Percentiles rank a stretch among this genome's conserved stretches.
These are phyloP conservation scores for Drosophila cracens DNA, from an alignment of 2,888 invertebrate genomes.

Conservation along the genomic window DNA sequence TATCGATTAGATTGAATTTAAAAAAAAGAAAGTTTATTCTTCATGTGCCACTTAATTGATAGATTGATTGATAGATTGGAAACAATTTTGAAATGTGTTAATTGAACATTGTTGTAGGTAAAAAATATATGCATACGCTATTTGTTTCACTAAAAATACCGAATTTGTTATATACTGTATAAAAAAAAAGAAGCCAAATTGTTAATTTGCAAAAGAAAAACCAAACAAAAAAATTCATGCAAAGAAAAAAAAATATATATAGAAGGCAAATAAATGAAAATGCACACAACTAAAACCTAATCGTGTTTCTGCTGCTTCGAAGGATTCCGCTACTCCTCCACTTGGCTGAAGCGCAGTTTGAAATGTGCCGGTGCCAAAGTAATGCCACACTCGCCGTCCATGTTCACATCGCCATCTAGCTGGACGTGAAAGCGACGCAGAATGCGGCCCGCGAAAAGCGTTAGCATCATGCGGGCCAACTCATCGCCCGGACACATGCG, in stretches of 20 bases:
- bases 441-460: slow-evolving; percentile 88
- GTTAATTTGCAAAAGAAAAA: neutral
- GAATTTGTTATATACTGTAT: slow-evolving; percentile 5
- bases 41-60: slow-evolving; percentile 3
- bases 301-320: neutral
- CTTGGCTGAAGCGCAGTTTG: slow-evolving; percentile 59
- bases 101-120: neutral
- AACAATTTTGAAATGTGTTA: neutral
- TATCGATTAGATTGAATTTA: neutral
- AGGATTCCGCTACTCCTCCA: neutral
- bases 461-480: slow-evolving; percentile 90
- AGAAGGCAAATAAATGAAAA: slow-evolving; percentile 5
- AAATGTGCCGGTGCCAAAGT: slow-evolving; percentile 89
- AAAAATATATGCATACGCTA: neutral
- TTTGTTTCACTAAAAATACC: slow-evolving; percentile 1
- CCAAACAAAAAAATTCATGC: neutral
- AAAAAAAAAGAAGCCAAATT: slow-evolving; percentile 8
- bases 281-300: neutral
- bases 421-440: slow-evolving; percentile 86
- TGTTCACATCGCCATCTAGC: slow-evolving; percentile 85
- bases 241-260: neutral
- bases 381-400: slow-evolving; percentile 90
- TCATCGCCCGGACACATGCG: slow-evolving; percentile 95
- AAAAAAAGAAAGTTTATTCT: neutral
- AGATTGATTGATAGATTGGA: neutral